Evolutionary conservation across 2,113 vertebrate genomes (phyloP), one percentile per base, ranked within the genome.

Genomic region (Seriola dumerili): DNA sequence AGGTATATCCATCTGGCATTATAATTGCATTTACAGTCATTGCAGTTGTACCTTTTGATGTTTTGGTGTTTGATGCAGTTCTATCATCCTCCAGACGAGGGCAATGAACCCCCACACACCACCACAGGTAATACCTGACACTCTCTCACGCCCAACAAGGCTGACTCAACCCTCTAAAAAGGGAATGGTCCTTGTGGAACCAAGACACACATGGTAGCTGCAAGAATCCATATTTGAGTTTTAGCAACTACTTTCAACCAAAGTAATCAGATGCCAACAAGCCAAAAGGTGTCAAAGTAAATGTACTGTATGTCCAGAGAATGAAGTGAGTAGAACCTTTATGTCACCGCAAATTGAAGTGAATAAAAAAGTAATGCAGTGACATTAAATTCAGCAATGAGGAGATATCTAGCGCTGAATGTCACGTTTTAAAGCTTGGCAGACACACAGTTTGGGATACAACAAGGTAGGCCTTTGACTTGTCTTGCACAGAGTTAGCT

Each of bases 161-260:
- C 88, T 68, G 69, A 90, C 54, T 83, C 83, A 75, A 73, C 78
- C 81, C 85, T 86, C 75, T 57, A 62, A 84, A 88, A 17, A 85
- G 80, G 83, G 78, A 93, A 95, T 96, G 95, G 95, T 96, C 95
- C 95, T 93, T 95, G 93, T 95, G 95, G 95, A 95, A 95, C 95
- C 95, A 96, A 95, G 95, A 96, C 93, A 92, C 95, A 93, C 94
- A 96, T 95, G 95, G 95, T 95, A 94, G 89, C 92, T 87, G 81
- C 85, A 89, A 85, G 82, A 89, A 79, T 89, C 61, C 72, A 91
- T 80, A 76, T 86, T 87, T 85, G 36, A 85, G 32, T 69, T 62
- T 69, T 65, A 79, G 67, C 44, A 73, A 44, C 52, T 78, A 21
- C 55, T 71, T 66, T 76, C 23, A 69, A 46, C 38, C 72, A 9